A percentile compares a stretch with the other conserved stretches of the same genome.
These are phyloP conservation scores for Rostratula benghalensis DNA, from an alignment of 2,113 vertebrate genomes.

Conservation along the genomic window DNA sequence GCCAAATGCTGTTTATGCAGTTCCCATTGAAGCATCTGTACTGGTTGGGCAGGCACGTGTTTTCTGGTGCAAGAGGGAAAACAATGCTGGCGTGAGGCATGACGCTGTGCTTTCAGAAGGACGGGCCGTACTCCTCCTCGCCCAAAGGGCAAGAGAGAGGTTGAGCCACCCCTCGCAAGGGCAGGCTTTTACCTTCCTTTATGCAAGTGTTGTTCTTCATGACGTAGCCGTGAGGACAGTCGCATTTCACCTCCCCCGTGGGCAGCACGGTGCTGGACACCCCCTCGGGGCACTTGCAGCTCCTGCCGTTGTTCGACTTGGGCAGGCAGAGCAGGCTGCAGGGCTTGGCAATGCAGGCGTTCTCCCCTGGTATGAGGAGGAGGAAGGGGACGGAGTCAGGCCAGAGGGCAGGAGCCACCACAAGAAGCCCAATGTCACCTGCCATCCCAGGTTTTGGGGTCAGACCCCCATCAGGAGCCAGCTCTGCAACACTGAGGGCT, in stretches of 20 bases:
- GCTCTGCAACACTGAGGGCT: background rate
- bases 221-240: constrained; percentile 87
- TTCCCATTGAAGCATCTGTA: constrained; percentile 94
- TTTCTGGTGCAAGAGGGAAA: constrained; percentile 61
- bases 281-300: constrained; percentile 89
- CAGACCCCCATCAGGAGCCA: rapidly evolving
- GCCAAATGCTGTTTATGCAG: constrained; percentile 98
- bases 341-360: constrained; percentile 84
- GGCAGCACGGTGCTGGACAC: constrained; percentile 76
- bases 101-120: background rate
- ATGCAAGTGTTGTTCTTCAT: constrained; percentile 83
- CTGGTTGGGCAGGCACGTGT: constrained; percentile 91
- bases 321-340: constrained; percentile 94
- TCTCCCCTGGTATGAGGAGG: constrained; percentile 77
- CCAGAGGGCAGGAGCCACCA: background rate
- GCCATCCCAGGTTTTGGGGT: background rate
- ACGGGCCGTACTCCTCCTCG: rapidly evolving
- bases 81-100: background rate
- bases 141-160: background rate
- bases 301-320: constrained; percentile 80
- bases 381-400: background rate
- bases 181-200: constrained; percentile 80
- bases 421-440: rapidly evolving
- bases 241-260: constrained; percentile 83
- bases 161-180: rapidly evolving